Evolutionary conservation across 2,797 vertebrate species (phyloP).

Genomic region (Pseudochirops corinnae): DNA sequence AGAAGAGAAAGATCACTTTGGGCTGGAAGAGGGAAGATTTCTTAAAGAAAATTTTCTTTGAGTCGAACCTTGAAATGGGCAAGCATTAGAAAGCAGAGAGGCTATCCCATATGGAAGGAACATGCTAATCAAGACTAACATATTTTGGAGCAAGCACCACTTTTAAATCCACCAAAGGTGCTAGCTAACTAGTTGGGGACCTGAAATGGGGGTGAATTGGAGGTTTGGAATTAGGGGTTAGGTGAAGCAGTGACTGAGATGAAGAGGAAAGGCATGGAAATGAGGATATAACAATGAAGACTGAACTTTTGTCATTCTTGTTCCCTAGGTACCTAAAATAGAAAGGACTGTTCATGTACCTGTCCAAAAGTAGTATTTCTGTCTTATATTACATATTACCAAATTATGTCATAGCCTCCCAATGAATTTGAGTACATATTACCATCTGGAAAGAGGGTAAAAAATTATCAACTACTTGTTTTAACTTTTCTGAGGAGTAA

Average conservation of each 20-base stretch:
- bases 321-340: neutral
- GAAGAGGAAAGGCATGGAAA: neutral
- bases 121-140: neutral
- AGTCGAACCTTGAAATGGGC: neutral
- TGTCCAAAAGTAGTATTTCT: conserved; percentile 18
- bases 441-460: neutral
- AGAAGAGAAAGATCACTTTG: neutral
- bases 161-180: neutral
- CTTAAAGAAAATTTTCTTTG: neutral
- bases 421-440: neutral
- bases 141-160: neutral
- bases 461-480: neutral
- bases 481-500: neutral
- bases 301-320: neutral
- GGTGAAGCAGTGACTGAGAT: neutral
- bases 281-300: neutral
- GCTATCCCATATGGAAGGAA: neutral
- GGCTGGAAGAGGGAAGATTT: neutral
- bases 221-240: neutral
- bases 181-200: neutral
- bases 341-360: neutral
- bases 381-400: neutral
- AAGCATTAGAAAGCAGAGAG: neutral
- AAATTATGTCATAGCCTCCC: neutral
- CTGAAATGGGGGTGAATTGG: neutral